Percentiles rank a stretch among this genome's conserved stretches.
Evolutionary conservation across 2,888 invertebrate species (phyloP).

Genomic region (Caenorhabditis macrosperma): DNA sequence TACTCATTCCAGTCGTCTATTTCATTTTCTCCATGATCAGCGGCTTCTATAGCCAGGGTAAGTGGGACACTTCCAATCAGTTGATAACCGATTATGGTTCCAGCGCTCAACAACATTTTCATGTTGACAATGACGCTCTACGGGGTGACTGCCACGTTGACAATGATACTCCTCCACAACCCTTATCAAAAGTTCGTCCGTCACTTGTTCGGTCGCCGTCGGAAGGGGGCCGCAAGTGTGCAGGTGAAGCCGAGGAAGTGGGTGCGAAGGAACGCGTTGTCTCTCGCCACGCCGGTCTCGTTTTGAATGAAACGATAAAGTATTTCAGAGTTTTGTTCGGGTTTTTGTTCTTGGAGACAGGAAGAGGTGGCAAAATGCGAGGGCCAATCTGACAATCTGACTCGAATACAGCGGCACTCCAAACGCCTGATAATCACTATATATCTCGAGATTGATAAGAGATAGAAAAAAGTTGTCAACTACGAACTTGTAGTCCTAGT

Average conservation of each 20-base stretch:
- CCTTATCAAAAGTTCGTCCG: constrained; percentile 29
- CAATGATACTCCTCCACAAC: constrained; percentile 33
- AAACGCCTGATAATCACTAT: too few relatives aligned
- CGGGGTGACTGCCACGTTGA: constrained; percentile 27
- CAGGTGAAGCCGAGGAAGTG: constrained; percentile 17
- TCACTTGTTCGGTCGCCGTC: not conserved
- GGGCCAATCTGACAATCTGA: too few relatives aligned
- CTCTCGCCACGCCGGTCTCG: constrained; percentile 39
- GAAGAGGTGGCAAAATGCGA: too few relatives aligned
- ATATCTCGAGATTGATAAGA: too few relatives aligned
- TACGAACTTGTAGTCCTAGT: too few relatives aligned
- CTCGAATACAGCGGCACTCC: too few relatives aligned
- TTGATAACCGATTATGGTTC: too few relatives aligned
- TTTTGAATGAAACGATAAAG: constrained; percentile 14
- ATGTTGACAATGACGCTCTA: constrained; percentile 22
- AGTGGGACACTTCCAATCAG: not conserved
- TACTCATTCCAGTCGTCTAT: constrained; percentile 28
- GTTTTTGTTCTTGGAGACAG: too few relatives aligned
- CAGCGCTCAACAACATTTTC: constrained; percentile 28
- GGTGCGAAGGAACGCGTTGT: constrained; percentile 34
- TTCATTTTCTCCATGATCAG: constrained; percentile 36
- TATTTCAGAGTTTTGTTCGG: too few relatives aligned
- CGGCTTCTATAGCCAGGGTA: constrained; percentile 30
- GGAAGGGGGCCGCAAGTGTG: not conserved
- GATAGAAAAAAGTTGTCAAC: too few relatives aligned